These are phyloP conservation scores for Otocyon megalotis DNA, from an alignment of 2,113 vertebrate genomes.

Conservation along the genomic window DNA sequence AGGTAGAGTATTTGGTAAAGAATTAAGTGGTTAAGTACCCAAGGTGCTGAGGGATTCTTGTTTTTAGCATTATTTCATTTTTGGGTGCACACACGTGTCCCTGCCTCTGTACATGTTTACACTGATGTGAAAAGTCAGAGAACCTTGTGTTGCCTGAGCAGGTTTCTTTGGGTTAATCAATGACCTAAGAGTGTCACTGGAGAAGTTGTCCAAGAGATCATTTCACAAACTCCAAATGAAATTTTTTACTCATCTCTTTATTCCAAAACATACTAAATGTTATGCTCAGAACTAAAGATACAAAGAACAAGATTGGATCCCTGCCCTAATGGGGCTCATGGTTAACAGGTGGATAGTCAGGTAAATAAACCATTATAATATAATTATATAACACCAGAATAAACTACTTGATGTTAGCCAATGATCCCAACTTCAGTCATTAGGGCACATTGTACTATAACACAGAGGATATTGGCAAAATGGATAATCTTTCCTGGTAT, in stretches of 20 bases:
- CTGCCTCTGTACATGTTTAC: not conserved
- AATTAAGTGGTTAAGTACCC: not conserved
- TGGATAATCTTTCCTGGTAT: not conserved
- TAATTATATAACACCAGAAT: not conserved
- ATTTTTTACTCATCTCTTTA: not conserved
- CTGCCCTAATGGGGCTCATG: not conserved
- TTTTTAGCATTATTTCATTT: not conserved
- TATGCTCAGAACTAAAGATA: not conserved
- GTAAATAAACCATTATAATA: not conserved
- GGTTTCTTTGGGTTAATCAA: not conserved
- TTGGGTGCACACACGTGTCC: not conserved
- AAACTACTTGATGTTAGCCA: not conserved
- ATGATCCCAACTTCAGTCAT: not conserved
- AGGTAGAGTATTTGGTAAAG: not conserved
- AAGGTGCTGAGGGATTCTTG: not conserved
- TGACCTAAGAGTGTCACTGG: not conserved
- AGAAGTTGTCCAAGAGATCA: not conserved
- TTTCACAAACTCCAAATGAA: slow-evolving; percentile 25
- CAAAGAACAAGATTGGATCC: not conserved
- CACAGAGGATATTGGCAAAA: not conserved
- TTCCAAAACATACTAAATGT: not conserved
- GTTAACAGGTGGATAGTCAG: not conserved
- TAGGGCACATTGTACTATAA: not conserved
- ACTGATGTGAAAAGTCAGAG: not conserved
- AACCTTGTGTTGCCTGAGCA: not conserved